Evolutionary conservation across 2,888 invertebrate species (phyloP).

Genomic region (Conistra vaccinii): DNA sequence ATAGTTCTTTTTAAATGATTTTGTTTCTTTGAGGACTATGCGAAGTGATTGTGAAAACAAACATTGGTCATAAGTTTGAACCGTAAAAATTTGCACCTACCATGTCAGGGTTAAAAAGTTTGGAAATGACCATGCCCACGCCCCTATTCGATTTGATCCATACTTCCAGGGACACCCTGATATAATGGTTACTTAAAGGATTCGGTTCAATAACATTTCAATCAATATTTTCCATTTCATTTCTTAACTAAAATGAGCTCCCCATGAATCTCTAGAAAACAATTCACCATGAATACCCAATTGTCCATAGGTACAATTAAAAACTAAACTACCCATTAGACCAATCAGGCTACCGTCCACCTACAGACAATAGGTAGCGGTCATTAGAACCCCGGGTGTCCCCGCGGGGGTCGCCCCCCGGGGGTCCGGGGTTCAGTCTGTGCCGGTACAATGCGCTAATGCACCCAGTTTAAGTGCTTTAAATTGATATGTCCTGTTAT

Average conservation of each 20-base stretch:
- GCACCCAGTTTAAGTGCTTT: constrained; percentile 65
- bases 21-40: too few relatives aligned
- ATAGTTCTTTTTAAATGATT: too few relatives aligned
- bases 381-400: constrained; percentile 64
- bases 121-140: too few relatives aligned
- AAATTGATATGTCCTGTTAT: constrained; percentile 63
- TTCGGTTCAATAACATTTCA: not conserved
- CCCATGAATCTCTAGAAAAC: constrained; percentile 21
- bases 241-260: constrained; percentile 8
- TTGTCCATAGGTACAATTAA: constrained; percentile 45
- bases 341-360: constrained; percentile 59
- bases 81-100: too few relatives aligned
- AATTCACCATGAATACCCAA: constrained; percentile 7
- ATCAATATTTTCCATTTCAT: constrained; percentile 1
- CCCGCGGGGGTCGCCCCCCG: constrained; percentile 53
- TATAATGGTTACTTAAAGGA: not conserved
- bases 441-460: constrained; percentile 63
- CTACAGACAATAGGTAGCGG: constrained; percentile 66
- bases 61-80: too few relatives aligned
- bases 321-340: constrained; percentile 45
- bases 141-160: too few relatives aligned
- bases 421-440: constrained; percentile 57
- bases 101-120: too few relatives aligned
- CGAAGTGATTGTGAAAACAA: too few relatives aligned
- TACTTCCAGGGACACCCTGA: too few relatives aligned